phyloP scores from a whole-genome alignment of 2,113 vertebrate species.

The Tympanuchus pallidicinctus region DNA sequence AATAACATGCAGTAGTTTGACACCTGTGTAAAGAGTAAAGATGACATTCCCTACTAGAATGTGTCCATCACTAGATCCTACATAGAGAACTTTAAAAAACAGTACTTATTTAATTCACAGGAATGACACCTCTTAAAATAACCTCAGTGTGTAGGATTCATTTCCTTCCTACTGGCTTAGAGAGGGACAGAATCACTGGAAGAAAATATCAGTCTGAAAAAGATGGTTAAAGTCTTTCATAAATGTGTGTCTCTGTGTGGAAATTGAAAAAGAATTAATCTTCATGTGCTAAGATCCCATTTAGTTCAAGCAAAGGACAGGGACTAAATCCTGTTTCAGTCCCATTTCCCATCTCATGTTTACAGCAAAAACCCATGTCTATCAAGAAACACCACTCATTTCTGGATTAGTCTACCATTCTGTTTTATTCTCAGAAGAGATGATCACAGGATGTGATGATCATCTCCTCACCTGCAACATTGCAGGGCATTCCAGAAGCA shows the following conservation, averaged over 20 bases:
- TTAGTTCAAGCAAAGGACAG: neutral
- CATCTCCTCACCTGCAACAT: neutral
- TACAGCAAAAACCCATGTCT: neutral
- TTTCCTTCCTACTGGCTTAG: slow-evolving; percentile 9
- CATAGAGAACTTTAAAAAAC: neutral
- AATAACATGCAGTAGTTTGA: neutral
- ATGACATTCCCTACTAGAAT: neutral
- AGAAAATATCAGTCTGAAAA: neutral
- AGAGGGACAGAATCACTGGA: neutral
- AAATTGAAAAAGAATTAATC: neutral
- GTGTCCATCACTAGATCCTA: neutral
- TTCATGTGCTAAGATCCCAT: neutral
- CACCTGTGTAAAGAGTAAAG: neutral
- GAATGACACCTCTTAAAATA: slow-evolving; percentile 15
- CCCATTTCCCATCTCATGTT: neutral
- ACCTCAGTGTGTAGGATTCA: neutral
- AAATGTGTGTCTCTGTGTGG: neutral
- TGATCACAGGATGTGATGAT: neutral
- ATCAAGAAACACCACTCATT: neutral
- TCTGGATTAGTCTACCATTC: neutral
- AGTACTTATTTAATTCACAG: neutral
- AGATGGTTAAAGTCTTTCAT: neutral
- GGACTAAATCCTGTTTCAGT: neutral
- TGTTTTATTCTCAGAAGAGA: neutral
- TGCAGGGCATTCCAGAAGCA: neutral